These are phyloP conservation scores for Manacus vitellinus DNA, from an alignment of 2,113 vertebrate genomes.

Conservation along the genomic window DNA sequence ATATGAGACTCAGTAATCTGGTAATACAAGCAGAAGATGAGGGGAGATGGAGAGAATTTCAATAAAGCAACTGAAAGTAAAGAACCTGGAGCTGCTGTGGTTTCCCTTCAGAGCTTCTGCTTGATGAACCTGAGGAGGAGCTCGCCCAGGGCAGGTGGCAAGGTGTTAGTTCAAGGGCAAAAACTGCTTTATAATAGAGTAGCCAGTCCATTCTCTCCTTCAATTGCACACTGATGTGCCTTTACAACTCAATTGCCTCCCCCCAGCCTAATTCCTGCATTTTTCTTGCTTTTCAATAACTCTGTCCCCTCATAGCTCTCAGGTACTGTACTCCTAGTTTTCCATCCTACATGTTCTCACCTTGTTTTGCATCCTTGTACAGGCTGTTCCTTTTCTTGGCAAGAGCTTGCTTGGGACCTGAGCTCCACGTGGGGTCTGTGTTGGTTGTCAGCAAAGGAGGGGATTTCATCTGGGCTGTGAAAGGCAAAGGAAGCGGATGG, in stretches of 20 bases:
- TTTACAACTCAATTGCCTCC: neutral
- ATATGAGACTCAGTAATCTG: constrained; percentile 64
- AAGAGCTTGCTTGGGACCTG: neutral
- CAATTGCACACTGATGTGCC: neutral
- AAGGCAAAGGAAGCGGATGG: neutral
- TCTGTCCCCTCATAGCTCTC: neutral
- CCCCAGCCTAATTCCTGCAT: neutral
- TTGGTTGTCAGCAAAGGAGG: neutral
- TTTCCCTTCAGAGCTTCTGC: neutral
- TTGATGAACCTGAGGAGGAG: neutral
- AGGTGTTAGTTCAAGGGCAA: neutral
- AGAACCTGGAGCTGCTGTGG: neutral
- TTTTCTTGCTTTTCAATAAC: neutral
- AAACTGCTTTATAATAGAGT: neutral
- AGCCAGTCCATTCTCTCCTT: neutral
- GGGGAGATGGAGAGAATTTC: constrained; percentile 69
- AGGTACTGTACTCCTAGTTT: neutral
- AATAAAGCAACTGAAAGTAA: constrained; percentile 35
- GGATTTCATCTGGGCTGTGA: neutral
- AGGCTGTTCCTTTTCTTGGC: neutral
- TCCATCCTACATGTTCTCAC: neutral
- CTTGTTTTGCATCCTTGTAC: neutral
- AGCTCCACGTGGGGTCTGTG: neutral
- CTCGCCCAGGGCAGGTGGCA: neutral
- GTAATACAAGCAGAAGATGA: constrained; percentile 60